Evolutionary conservation across 2,888 invertebrate genomes (phyloP).

Genomic region (Lithophane socia): DNA sequence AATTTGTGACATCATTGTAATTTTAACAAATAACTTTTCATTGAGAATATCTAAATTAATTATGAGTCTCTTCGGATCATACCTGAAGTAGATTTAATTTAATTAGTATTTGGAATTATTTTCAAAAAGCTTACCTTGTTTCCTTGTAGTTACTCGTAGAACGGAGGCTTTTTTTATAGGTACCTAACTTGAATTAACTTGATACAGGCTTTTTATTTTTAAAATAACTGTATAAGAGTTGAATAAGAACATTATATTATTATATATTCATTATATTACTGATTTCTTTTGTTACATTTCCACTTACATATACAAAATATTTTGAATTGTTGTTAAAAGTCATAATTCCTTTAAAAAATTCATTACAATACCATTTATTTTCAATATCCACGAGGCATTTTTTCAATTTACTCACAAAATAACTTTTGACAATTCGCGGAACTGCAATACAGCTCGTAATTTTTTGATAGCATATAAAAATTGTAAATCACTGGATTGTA

Average conservation of each 20-base stretch:
- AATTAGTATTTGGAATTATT: neutral
- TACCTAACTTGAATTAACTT: neutral
- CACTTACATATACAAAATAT: too few relatives aligned
- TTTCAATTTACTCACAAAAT: neutral
- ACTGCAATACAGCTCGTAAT: neutral
- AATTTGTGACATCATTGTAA: slow-evolving; percentile 26
- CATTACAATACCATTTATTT: neutral
- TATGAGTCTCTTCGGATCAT: neutral
- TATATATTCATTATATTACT: too few relatives aligned
- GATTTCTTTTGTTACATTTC: neutral
- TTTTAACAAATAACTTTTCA: slow-evolving; percentile 8
- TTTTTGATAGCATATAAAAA: neutral
- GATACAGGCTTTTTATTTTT: neutral
- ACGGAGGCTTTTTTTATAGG: neutral
- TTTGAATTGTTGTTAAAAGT: neutral
- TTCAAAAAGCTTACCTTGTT: neutral
- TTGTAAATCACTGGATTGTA: neutral
- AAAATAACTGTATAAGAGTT: neutral
- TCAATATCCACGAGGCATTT: neutral
- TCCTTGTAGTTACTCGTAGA: neutral
- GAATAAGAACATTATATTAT: too few relatives aligned
- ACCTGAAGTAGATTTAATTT: neutral
- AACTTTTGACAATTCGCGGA: neutral
- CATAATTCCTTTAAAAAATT: neutral
- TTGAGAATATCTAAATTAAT: neutral